These are phyloP conservation scores for Coregonus sp. DNA, from an alignment of 2,797 vertebrate genomes.

Conservation along the genomic window DNA sequence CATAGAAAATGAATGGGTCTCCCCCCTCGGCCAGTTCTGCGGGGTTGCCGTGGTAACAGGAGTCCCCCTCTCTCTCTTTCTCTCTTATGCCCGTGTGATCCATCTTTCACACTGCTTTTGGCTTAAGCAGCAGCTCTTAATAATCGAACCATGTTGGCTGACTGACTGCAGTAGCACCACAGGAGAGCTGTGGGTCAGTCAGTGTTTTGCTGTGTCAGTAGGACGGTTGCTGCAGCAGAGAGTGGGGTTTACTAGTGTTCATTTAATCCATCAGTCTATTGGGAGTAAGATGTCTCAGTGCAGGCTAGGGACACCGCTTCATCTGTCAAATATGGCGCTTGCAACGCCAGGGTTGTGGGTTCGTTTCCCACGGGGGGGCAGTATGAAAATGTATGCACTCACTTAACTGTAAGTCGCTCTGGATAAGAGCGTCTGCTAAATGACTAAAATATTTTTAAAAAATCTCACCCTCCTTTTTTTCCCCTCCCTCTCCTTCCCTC, in stretches of 20 bases:
- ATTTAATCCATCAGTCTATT: background rate
- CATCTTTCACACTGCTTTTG: constrained; percentile 26
- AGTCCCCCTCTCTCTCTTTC: constrained; percentile 30
- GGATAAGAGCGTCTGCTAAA: too few species aligned
- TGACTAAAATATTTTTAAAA: too few species aligned
- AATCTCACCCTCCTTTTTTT: background rate
- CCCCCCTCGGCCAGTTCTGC: constrained; percentile 56
- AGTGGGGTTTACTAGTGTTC: background rate
- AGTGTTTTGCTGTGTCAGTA: constrained; percentile 40
- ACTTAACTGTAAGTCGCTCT: too few species aligned
- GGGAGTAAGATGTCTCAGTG: background rate
- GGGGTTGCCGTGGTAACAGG: constrained; percentile 76
- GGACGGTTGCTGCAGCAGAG: constrained; percentile 9
- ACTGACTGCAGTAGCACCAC: background rate
- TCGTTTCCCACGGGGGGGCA: too few species aligned
- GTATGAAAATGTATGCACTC: too few species aligned
- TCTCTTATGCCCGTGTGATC: background rate
- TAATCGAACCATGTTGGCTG: background rate
- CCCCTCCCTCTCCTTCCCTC: background rate
- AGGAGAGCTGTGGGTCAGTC: background rate
- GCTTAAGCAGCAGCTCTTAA: constrained; percentile 3
- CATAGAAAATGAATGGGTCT: constrained; percentile 49
- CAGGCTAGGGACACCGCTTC: background rate
- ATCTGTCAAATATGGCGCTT: background rate
- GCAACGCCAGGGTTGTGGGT: too few species aligned